Evolutionary conservation across 1,140 invertebrate species (phyloP), one percentile per base, ranked within the genome.

Genomic region (Periplaneta americana): DNA sequence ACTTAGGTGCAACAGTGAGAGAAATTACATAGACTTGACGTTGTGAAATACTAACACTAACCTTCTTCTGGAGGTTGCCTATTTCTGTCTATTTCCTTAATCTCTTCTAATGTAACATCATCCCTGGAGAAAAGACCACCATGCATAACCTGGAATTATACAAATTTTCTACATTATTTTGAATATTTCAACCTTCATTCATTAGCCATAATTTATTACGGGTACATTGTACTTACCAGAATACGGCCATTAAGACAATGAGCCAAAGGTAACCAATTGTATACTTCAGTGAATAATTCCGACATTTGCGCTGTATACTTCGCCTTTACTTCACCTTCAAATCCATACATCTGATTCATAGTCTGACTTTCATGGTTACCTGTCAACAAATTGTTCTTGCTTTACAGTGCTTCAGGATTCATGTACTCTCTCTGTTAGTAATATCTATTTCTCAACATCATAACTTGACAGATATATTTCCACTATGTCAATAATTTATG

Each of bases 281-380:
- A 99, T 17, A 99, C 97, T 91, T 99, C 98, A 11, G 98, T 99
- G 89, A 99, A 99, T 17, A 99, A 91, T 82, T 99, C 95, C 0
- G 96, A 95, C 98, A 99, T 99, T 87, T 97, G 94, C 28, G 92
- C 88, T 4, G 94, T 96, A 88, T 97, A 99, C 89, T 99, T 99
- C 10, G 95, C 93, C 86, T 97, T 97, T 0, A 99, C 98, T 91
- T 99, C 98, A 4, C 98, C 98, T 85, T 98, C 96, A 91, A 99
- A 99, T 31, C 98, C 98, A 88, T 99, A 99, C 95, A 99, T 98
- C 89, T 99, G 97, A 90, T 99, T 99, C 98, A 99, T 99, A 22
- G 95, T 98, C 32, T 95, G 92, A 85, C 96, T 98, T 87, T 99
- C 98, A 88, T 99, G 98, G 88, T 99, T 99, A 37, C 98, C 97